These are phyloP conservation scores for Tetranychus cinnabarinus DNA, from an alignment of 1,140 invertebrate genomes.

Conservation along the genomic window DNA sequence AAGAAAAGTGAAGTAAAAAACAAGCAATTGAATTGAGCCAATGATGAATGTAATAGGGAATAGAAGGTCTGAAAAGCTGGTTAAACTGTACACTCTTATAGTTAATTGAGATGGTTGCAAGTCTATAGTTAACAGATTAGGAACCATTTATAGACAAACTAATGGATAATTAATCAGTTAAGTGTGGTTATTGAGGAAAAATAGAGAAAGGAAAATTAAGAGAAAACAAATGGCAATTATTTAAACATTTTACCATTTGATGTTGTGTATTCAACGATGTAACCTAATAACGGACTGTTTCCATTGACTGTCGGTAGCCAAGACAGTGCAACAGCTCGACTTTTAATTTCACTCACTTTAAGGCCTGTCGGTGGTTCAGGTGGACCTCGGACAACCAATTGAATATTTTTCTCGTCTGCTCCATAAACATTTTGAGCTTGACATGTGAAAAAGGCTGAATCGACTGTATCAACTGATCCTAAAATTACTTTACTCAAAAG, in stretches of 20 bases:
- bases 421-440: constrained; percentile 19
- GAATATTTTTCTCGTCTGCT: constrained; percentile 21
- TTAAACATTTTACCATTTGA: not conserved
- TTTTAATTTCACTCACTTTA: constrained; percentile 15
- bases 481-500: not conserved
- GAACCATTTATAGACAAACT: too few species aligned
- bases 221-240: too few species aligned
- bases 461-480: constrained; percentile 12
- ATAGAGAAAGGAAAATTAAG: too few species aligned
- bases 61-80: too few species aligned
- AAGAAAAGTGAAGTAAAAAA: too few species aligned
- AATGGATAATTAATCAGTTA: too few species aligned
- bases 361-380: constrained; percentile 20
- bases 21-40: too few species aligned
- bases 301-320: constrained; percentile 23
- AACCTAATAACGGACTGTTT: constrained; percentile 19
- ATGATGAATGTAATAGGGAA: too few species aligned
- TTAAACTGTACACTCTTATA: too few species aligned
- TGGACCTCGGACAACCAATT: constrained; percentile 24
- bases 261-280: constrained; percentile 12
- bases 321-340: constrained; percentile 15
- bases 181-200: too few species aligned
- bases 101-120: too few species aligned
- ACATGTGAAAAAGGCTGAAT: constrained; percentile 26
- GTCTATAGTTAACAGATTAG: not conserved